A percentile compares a stretch with the other conserved stretches of the same genome.
Conservation (phyloP, 30 jellyfish, hydroid and myxozoan species). For the Turritopsis dohrnii region DNA sequence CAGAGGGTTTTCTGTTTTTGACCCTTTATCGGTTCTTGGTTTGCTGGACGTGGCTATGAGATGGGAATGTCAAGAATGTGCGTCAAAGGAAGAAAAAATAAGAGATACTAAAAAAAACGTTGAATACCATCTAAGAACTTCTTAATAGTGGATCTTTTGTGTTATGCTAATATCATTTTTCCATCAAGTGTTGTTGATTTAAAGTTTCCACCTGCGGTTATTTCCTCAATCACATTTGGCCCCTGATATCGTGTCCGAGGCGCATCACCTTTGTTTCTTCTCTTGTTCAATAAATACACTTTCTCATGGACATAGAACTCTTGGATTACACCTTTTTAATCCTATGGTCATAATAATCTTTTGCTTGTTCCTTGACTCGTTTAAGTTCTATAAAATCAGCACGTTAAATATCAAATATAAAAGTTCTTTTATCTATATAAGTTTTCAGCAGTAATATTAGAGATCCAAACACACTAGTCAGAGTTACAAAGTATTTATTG, state of each 20-base stretch:
- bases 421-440: too few relatives aligned
- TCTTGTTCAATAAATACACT: background rate
- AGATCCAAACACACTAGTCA: too few relatives aligned
- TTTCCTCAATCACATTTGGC: background rate
- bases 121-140: background rate
- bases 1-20: background rate
- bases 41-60: background rate
- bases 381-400: background rate
- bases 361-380: background rate
- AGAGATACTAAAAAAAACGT: background rate
- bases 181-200: background rate
- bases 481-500: too few relatives aligned
- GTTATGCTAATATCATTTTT: background rate
- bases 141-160: background rate
- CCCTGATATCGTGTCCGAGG: background rate
- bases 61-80: background rate
- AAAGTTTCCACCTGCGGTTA: background rate
- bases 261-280: background rate
- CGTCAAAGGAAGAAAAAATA: background rate
- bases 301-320: background rate
- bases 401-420: too few relatives aligned
- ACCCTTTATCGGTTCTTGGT: background rate
- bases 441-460: too few relatives aligned
- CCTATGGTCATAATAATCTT: background rate
- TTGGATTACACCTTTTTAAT: background rate